These are phyloP conservation scores for Strix uralensis DNA, from an alignment of 2,113 vertebrate genomes.

Conservation along the genomic window DNA sequence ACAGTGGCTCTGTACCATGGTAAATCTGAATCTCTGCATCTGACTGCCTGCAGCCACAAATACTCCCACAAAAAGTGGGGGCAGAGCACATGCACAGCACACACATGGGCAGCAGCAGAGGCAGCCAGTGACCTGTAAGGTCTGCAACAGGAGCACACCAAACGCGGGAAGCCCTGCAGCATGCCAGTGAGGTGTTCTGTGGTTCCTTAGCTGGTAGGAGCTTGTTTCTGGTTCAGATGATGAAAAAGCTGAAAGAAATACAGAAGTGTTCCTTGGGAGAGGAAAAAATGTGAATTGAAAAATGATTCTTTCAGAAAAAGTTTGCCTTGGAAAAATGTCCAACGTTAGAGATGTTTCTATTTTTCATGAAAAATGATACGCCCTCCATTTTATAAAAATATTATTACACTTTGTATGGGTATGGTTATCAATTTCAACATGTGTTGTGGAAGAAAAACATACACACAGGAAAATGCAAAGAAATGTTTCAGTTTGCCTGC, in stretches of 20 bases:
- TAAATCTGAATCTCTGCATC: neutral
- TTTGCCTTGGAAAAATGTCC: neutral
- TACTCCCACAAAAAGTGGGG: rapidly evolving
- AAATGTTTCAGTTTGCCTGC: neutral
- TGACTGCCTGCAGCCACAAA: neutral
- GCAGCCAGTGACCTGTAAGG: rapidly evolving
- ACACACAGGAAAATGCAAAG: neutral
- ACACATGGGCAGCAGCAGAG: neutral
- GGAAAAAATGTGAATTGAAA: neutral
- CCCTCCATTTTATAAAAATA: neutral
- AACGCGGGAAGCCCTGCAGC: rapidly evolving
- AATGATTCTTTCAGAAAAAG: neutral
- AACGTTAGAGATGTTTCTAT: neutral
- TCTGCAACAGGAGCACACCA: neutral
- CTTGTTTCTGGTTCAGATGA: neutral
- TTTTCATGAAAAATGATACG: neutral
- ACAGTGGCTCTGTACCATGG: neutral
- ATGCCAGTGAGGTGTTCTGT: too few relatives aligned
- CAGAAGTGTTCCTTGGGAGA: neutral
- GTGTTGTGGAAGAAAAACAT: neutral
- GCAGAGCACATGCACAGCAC: rapidly evolving
- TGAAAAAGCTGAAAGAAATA: neutral
- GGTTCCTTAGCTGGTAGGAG: neutral
- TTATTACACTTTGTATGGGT: rapidly evolving
- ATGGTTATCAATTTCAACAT: neutral